Conservation (phyloP, 2,888 invertebrate species). For the Pterobdella sp. region DNA sequence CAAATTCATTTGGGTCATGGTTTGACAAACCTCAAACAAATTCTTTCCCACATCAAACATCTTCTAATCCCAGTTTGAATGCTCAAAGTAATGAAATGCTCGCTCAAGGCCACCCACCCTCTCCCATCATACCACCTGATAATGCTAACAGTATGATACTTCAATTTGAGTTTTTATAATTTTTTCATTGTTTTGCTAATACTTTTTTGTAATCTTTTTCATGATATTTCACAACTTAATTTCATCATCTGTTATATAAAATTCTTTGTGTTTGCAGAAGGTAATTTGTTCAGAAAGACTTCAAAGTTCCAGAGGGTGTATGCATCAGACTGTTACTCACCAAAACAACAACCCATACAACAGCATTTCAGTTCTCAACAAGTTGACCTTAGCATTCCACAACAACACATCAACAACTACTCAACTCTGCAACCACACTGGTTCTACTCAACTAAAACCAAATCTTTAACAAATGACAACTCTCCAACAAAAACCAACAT, state of each 20-base stretch:
- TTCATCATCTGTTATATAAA: not conserved
- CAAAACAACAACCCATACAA: not conserved
- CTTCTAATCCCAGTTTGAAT: too few species aligned
- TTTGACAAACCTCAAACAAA: not conserved
- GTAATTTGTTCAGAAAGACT: not conserved
- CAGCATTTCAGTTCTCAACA: not conserved
- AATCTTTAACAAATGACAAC: too few species aligned
- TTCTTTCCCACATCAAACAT: too few species aligned
- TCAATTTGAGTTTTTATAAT: too few species aligned
- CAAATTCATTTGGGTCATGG: not conserved
- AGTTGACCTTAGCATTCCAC: slow-evolving; percentile 1
- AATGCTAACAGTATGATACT: too few species aligned
- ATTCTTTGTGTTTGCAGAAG: not conserved
- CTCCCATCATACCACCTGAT: not conserved
- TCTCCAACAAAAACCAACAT: slow-evolving; percentile 58
- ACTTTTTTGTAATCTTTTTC: not conserved
- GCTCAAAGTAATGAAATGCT: too few species aligned
- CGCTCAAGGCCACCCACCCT: not conserved
- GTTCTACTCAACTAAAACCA: slow-evolving; percentile 78
- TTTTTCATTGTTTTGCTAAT: too few species aligned
- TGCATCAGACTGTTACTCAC: not conserved
- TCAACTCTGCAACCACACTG: slow-evolving; percentile 60
- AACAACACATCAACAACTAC: slow-evolving; percentile 13
- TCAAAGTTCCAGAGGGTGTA: slow-evolving; percentile 5
- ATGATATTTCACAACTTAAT: not conserved